Conservation (phyloP, 2,797 vertebrate species). For the Takifugu ocellatus region DNA sequence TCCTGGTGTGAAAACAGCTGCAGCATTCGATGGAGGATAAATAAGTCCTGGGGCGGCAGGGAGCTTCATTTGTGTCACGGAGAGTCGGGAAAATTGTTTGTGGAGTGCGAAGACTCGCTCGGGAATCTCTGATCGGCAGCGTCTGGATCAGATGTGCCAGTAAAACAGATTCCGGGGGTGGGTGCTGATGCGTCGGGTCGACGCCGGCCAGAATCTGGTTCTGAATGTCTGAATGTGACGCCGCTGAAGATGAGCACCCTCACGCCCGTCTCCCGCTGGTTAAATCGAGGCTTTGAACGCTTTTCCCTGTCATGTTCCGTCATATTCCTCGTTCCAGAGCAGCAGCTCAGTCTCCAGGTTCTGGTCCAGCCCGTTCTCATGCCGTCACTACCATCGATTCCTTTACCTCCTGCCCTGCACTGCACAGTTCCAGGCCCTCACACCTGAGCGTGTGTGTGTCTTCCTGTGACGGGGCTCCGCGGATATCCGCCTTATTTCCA, state of each 20-base stretch:
- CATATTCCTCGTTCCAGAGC: too few species aligned
- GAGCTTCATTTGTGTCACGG: constrained; percentile 7
- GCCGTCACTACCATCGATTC: too few species aligned
- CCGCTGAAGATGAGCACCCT: too few species aligned
- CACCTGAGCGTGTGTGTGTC: constrained; percentile 29
- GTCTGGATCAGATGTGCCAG: constrained; percentile 9
- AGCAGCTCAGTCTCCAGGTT: too few species aligned
- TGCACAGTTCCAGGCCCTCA: constrained; percentile 9
- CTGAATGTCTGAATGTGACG: too few species aligned
- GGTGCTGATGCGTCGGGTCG: constrained; percentile 1
- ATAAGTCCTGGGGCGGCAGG: constrained; percentile 21
- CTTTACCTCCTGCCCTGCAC: too few species aligned
- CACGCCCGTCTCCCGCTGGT: too few species aligned
- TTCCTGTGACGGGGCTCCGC: constrained; percentile 23
- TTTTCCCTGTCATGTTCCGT: too few species aligned
- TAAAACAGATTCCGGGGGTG: too few species aligned
- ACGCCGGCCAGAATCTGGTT: neutral
- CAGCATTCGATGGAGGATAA: constrained; percentile 30
- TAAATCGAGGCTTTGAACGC: too few species aligned
- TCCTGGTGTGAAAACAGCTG: constrained; percentile 11
- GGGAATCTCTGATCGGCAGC: constrained; percentile 1
- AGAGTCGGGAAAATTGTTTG: constrained; percentile 3
- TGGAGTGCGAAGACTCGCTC: constrained; percentile 5
- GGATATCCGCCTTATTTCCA: constrained; percentile 29
- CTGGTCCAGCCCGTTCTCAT: too few species aligned